A percentile compares a stretch with the other conserved stretches of the same genome.
Conservation (phyloP, 2,797 vertebrate species). For the Tympanoctomys barrerae region DNA sequence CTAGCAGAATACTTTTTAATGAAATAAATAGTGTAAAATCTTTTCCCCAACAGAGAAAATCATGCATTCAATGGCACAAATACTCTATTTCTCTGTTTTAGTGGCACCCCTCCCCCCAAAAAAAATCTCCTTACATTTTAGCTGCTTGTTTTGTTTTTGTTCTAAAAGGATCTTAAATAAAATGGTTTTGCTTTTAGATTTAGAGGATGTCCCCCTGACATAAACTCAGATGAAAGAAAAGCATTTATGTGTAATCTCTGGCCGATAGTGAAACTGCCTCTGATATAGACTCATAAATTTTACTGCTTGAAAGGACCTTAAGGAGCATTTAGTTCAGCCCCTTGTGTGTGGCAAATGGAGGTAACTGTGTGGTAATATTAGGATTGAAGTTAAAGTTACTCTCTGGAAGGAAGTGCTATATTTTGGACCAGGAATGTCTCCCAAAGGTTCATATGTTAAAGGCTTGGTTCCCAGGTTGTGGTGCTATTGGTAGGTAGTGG, state of each 20-base stretch:
- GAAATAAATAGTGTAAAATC: conserved; percentile 13
- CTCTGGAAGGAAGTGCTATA: conserved; percentile 21
- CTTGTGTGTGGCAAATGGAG: conserved; percentile 71
- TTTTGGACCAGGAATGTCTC: neutral
- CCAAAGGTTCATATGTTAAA: neutral
- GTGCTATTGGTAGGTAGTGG: neutral
- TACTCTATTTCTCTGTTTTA: neutral
- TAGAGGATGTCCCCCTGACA: conserved; percentile 59
- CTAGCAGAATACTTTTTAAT: conserved; percentile 60
- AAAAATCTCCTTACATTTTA: neutral
- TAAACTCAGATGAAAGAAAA: conserved; percentile 74
- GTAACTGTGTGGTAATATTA: neutral
- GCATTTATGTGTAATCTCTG: conserved; percentile 80
- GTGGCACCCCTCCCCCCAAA: neutral
- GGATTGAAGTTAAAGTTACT: conserved; percentile 62
- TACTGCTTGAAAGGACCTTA: conserved; percentile 64
- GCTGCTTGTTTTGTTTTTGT: conserved; percentile 37
- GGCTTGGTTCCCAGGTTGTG: neutral
- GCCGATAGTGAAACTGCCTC: conserved; percentile 80
- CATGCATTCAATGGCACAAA: neutral
- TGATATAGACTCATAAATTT: conserved; percentile 78
- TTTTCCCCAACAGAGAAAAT: conserved; percentile 41
- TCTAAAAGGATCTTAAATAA: conserved; percentile 76
- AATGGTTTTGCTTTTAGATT: conserved; percentile 75
- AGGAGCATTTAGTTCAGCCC: conserved; percentile 66